Conservation (phyloP, 2,888 invertebrate species). For the Nebria brevicollis region DNA sequence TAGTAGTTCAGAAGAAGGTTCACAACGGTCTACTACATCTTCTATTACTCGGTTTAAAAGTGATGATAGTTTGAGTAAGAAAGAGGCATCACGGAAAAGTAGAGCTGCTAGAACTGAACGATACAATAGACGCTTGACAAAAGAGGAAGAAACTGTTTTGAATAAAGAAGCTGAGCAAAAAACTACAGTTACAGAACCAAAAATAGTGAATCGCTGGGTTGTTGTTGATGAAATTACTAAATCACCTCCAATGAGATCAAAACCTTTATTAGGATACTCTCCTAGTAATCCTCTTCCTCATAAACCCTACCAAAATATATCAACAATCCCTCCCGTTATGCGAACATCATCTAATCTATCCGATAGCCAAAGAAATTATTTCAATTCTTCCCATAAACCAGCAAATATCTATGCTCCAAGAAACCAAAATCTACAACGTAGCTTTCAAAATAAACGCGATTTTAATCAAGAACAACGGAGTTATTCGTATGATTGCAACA, state of each 20-base stretch:
- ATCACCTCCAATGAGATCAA: constrained; percentile 41
- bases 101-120: constrained; percentile 82
- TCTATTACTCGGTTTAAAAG: constrained; percentile 75
- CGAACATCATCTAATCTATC: constrained; percentile 38
- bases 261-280: constrained; percentile 30
- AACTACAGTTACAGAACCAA: constrained; percentile 18
- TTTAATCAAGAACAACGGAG: constrained; percentile 55
- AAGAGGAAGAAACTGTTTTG: constrained; percentile 72
- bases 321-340: constrained; percentile 59
- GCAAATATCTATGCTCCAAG: constrained; percentile 25
- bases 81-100: constrained; percentile 70
- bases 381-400: constrained; percentile 33
- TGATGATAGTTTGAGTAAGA: constrained; percentile 72
- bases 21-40: constrained; percentile 73
- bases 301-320: constrained; percentile 56
- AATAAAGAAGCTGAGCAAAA: constrained; percentile 66
- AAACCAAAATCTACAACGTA: constrained; percentile 13
- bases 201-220: constrained; percentile 34
- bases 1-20: constrained; percentile 79
- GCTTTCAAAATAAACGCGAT: constrained; percentile 8
- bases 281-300: constrained; percentile 44
- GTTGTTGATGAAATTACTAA: constrained; percentile 37
- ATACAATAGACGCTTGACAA: constrained; percentile 78
- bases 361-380: constrained; percentile 41
- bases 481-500: constrained; percentile 60